Conservation (phyloP, 2,888 invertebrate genomes). For the Acanthosoma haemorrhoidale region DNA sequence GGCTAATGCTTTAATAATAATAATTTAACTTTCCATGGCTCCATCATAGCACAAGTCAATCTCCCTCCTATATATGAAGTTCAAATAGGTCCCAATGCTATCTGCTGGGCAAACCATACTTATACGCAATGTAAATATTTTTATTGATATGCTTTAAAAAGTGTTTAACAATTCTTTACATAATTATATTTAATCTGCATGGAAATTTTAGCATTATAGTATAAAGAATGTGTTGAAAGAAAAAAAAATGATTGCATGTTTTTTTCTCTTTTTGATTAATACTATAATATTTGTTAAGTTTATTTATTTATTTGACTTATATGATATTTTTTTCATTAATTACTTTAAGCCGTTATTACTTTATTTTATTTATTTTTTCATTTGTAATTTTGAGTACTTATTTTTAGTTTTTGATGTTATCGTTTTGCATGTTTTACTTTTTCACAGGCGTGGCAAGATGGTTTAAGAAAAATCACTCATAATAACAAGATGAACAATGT, state of each 20-base stretch:
- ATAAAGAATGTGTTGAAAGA: neutral
- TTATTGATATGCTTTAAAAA: neutral
- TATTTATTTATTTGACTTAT: too few relatives aligned
- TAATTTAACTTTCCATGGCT: too few relatives aligned
- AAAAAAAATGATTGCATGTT: neutral
- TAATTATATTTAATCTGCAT: neutral
- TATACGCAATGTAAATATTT: neutral
- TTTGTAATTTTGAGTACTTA: constrained; percentile 35
- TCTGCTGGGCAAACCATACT: too few relatives aligned
- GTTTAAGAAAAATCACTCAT: constrained; percentile 83
- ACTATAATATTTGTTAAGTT: too few relatives aligned
- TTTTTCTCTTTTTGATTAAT: neutral
- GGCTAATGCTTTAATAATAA: too few relatives aligned
- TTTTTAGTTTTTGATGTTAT: constrained; percentile 32
- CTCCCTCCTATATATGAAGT: too few relatives aligned
- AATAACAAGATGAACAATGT: constrained; percentile 95
- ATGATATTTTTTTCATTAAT: neutral
- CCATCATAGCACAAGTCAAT: too few relatives aligned
- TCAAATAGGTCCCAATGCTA: too few relatives aligned
- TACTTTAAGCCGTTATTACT: constrained; percentile 10
- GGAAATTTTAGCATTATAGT: neutral
- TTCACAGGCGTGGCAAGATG: constrained; percentile 83
- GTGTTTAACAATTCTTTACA: neutral
- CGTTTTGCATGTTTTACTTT: constrained; percentile 46
- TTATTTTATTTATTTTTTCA: constrained; percentile 24